Base-by-base conservation (phyloP, 2,113 vertebrate species). In the Chunga burmeisteri region DNA sequence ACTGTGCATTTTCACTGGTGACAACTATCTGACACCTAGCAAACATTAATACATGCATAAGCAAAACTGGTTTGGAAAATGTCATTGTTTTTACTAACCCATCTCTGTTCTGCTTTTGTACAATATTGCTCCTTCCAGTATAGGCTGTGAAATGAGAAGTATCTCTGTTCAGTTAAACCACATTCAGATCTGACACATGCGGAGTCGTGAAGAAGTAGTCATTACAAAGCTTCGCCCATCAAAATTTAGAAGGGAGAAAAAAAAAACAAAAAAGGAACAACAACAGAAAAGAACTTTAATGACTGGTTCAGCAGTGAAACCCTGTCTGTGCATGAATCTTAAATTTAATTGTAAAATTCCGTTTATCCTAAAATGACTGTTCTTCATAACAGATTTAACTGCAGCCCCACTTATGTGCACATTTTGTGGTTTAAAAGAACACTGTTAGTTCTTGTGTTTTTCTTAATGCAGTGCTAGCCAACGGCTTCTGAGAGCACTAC, bases 381-480 rank as follows among this genome's bases (percentile, higher is more conserved):
- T 83, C 88, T 88, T 73, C 25, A 4, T 81, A 94, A 81, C 36
- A 90, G 49, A 78, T 49, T 92, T 88, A 88, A 94, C 58, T 91
- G 78, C 32, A 82, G 49, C 20, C 32, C 18, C 23, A 62, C 14
- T 93, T 85, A 50, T 1, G 16, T 68, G 52, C 40, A 62, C 23
- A 73, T 75, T 94, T 62, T 80, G 81, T 80, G 66, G 44, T 87
- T 93, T 86, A 94, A 86, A 91, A 73, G 34, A 89, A 92, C 58
- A 77, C 56, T 55, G 62, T 72, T 44, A 55, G 56, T 40, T 86
- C 58, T 80, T 70, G 23, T 72, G 26, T 32, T 56, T 94, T 90
- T 72, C 74, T 85, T 68, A 87, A 68, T 6, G 27, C 42, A 84
- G 47, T 14, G n/a, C 52, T 79, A 91, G 58, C 85, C 90, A 88